Conservation (phyloP, 2,113 vertebrate genomes). For the Myiopsitta monachus region DNA sequence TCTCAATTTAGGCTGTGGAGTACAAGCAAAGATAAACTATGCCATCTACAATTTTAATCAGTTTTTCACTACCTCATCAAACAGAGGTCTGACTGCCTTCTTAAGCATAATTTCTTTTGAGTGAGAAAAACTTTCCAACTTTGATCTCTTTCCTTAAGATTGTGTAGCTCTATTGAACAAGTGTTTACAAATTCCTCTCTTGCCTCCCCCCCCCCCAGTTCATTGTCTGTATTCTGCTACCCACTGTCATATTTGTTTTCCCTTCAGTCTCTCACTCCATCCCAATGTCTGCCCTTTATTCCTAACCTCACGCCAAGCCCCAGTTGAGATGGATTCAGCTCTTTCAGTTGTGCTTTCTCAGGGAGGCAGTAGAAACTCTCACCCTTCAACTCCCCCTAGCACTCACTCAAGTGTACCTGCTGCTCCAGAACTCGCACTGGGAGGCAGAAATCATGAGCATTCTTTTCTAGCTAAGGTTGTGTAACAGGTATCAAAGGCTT, state of each 20-base stretch:
- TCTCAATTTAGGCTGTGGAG: background rate
- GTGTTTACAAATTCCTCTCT: background rate
- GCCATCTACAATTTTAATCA: background rate
- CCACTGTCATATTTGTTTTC: background rate
- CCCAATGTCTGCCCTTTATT: background rate
- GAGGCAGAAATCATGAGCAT: background rate
- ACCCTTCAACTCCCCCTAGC: accelerated
- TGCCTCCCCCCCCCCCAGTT: accelerated
- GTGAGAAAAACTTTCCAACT: background rate
- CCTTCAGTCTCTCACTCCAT: background rate
- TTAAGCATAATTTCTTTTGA: background rate
- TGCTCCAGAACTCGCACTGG: background rate
- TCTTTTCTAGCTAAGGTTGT: background rate
- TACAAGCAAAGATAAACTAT: background rate
- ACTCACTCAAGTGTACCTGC: too few relatives aligned
- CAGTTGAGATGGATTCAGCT: background rate
- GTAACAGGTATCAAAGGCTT: background rate
- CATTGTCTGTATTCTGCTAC: background rate
- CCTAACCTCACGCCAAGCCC: accelerated
- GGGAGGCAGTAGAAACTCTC: accelerated
- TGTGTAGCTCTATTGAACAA: background rate
- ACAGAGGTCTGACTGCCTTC: background rate
- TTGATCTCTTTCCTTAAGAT: background rate
- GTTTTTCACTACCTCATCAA: background rate
- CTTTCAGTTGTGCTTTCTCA: background rate